A percentile compares a stretch with the other conserved stretches of the same genome.
Evolutionary conservation across 1,140 invertebrate species (phyloP).

Genomic region (Aphidius ervi): DNA sequence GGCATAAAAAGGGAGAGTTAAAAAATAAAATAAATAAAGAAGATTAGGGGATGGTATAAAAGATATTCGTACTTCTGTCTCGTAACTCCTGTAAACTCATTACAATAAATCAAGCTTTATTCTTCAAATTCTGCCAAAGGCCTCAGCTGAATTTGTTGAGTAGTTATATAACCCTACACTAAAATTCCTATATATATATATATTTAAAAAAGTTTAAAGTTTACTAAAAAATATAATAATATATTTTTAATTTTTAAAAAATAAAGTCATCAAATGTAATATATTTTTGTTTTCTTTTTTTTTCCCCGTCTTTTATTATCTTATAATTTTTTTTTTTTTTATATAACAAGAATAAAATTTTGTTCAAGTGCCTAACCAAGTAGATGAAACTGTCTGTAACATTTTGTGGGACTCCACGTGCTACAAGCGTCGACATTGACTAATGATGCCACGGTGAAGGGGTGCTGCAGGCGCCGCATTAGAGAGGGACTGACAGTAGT

Average conservation of each 20-base stretch:
- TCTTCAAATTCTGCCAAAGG: conserved; percentile 45
- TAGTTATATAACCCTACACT: conserved; percentile 30
- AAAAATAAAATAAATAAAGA: conserved; percentile 1
- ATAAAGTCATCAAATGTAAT: too few relatives aligned
- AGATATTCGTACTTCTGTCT: conserved; percentile 33
- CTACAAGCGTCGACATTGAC: conserved; percentile 52
- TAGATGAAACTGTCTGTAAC: conserved; percentile 38
- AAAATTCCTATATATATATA: conserved; percentile 9
- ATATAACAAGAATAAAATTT: background rate
- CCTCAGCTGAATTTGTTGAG: conserved; percentile 46
- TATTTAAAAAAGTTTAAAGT: background rate
- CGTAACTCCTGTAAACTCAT: conserved; percentile 54
- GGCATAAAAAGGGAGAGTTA: conserved; percentile 25
- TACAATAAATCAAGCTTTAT: conserved; percentile 57
- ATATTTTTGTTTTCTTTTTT: too few relatives aligned
- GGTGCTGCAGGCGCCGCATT: conserved; percentile 22
- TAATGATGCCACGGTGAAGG: conserved; percentile 51
- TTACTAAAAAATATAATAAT: too few relatives aligned
- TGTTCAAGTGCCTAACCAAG: conserved; percentile 43
- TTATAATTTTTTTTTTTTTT: conserved; percentile 34
- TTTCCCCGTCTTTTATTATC: conserved; percentile 2
- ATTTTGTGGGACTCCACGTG: conserved; percentile 44
- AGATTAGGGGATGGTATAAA: conserved; percentile 7
- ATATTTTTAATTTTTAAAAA: too few relatives aligned
- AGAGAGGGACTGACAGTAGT: conserved; percentile 40